These are phyloP conservation scores for Henicopernis longicauda DNA, from an alignment of 2,113 vertebrate species.

Conservation along the genomic window DNA sequence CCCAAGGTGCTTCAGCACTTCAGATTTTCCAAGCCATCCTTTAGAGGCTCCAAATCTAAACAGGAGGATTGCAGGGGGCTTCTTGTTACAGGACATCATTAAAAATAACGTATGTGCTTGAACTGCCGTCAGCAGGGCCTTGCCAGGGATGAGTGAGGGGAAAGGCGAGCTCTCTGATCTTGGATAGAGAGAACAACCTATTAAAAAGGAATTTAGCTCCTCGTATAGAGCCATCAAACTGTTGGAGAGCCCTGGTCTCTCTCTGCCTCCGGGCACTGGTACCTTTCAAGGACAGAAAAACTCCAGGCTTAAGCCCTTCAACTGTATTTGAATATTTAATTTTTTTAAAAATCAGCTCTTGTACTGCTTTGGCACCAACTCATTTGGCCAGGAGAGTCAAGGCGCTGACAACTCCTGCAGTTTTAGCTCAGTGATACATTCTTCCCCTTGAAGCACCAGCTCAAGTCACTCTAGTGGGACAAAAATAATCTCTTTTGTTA, in stretches of 20 bases:
- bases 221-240: slow-evolving; percentile 7
- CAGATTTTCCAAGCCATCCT: neutral
- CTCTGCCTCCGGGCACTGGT: neutral
- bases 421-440: neutral
- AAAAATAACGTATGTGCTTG: slow-evolving; percentile 27
- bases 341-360: neutral
- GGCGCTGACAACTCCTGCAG: neutral
- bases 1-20: neutral
- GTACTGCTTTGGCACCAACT: neutral
- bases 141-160: neutral
- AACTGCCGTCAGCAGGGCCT: neutral
- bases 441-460: neutral
- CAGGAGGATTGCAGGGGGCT: slow-evolving; percentile 7
- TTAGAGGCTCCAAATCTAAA: slow-evolving; percentile 9
- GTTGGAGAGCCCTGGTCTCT: neutral
- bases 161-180: slow-evolving; percentile 43
- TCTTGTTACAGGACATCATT: slow-evolving; percentile 47
- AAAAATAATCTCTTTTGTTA: neutral
- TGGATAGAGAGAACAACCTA: slow-evolving; percentile 9
- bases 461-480: neutral
- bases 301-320: neutral
- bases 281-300: slow-evolving; percentile 22
- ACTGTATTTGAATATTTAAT: neutral
- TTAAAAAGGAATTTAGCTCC: slow-evolving; percentile 47
- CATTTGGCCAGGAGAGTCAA: neutral